Percentiles rank a stretch among this genome's conserved stretches.
Conservation (phyloP, 2,797 vertebrate genomes). For the Pseudotriccus pelzelni region DNA sequence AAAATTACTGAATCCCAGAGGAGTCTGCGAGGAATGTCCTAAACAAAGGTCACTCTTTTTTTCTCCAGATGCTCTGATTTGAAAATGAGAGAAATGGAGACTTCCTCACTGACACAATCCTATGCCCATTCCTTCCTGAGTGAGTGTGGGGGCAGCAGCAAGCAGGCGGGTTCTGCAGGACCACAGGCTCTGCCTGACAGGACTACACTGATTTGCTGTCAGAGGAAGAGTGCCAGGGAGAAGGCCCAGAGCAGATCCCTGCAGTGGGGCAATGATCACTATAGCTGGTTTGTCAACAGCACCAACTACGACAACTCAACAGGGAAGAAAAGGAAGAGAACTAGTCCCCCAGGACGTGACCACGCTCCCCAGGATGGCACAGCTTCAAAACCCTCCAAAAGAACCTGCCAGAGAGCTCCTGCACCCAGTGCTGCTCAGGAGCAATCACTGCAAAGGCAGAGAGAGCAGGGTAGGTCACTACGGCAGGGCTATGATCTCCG, state of each 20-base stretch:
- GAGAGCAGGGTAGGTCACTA: neutral
- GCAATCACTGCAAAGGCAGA: neutral
- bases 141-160: neutral
- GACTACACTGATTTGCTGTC: neutral
- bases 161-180: neutral
- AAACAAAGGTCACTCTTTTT: neutral
- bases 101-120: neutral
- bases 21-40: neutral
- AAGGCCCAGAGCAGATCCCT: neutral
- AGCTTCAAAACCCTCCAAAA: neutral
- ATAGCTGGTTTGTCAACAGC: neutral
- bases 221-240: neutral
- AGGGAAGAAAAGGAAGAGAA: neutral
- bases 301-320: neutral
- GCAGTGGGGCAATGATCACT: neutral
- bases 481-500: neutral
- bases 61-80: neutral
- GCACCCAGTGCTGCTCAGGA: neutral
- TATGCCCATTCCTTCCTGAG: neutral
- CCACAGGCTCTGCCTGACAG: neutral
- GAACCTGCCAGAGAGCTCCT: neutral
- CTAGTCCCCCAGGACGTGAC: rapidly evolving
- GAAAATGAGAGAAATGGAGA: neutral
- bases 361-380: neutral
- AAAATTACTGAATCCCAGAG: neutral